Evolutionary conservation across 2,797 vertebrate genomes (phyloP), one percentile per base, ranked within the genome.

Genomic region (Sardinella longiceps): DNA sequence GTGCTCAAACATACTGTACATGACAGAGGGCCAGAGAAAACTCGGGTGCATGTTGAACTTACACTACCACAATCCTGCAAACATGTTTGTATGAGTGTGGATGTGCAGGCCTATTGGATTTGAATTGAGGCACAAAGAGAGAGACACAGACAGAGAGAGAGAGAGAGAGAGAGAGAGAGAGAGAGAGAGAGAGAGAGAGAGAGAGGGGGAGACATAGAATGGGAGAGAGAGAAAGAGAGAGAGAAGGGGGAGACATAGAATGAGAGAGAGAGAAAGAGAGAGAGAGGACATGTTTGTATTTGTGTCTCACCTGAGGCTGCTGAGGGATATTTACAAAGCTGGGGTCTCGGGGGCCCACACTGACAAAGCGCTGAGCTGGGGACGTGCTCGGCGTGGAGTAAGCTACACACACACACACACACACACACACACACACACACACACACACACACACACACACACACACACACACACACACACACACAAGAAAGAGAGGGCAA

Each of bases 291-390:
- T 81, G 66, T 83, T 46, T 82, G 63, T 50, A 60, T 51, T 25
- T 80, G 80, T 50, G 81, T 80, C 51, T 94, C 95, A 99, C 98
- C 98, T 99, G 98, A 94, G 98, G 98, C 95, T 99, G 98, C 96
- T 99, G 98, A 95, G 98, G 98, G 96, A 99, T 98, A 97, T 99
- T 99, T 97, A 97, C 97, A 96, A 99, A 99, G 96, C 97, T 96
- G 92, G 98, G 97, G 95, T 99, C 98, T 96, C 98, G 95, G 93
- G 98, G 98, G 95, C 98, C 98, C 91, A 98, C 98, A 93, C 98
- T 99, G 96, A 99, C 98, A 92, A 99, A 99, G 94, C 98, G 95
- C 95, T 99, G 98, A 94, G 98, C 97, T 88, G 98, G 97, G 95
- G 98, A 98, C 90, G 98, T 98, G 95, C 97, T 98, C 93, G 98